Evolutionary conservation across 2,888 invertebrate species (phyloP).

Genomic region (Acleris emargana): DNA sequence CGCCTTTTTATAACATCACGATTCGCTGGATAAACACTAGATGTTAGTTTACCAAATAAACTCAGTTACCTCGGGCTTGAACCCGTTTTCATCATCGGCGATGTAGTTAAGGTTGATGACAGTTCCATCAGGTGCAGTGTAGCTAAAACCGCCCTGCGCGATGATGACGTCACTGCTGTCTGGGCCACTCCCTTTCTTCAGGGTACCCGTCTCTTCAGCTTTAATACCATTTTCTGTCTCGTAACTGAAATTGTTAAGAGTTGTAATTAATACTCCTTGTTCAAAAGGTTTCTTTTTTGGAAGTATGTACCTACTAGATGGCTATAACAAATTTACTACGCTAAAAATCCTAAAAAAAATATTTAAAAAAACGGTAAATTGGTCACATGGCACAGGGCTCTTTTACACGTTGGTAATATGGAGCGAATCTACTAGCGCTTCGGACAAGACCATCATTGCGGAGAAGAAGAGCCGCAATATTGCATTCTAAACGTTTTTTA

Average conservation of each 20-base stretch:
- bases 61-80: conserved; percentile 72
- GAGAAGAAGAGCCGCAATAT: too few relatives aligned
- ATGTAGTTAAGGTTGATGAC: conserved; percentile 87
- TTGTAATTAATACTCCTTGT: background rate
- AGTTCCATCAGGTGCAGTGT: conserved; percentile 88
- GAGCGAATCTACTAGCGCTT: too few relatives aligned
- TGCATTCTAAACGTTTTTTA: too few relatives aligned
- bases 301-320: too few relatives aligned
- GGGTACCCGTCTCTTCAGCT: conserved; percentile 89
- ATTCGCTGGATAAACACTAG: background rate
- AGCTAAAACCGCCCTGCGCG: conserved; percentile 86
- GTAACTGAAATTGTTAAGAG: conserved; percentile 78
- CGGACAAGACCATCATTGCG: too few relatives aligned
- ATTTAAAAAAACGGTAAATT: too few relatives aligned
- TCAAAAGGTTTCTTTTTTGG: too few relatives aligned
- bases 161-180: conserved; percentile 87
- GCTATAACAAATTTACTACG: too few relatives aligned
- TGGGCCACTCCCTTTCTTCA: conserved; percentile 88
- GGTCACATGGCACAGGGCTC: too few relatives aligned
- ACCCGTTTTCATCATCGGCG: conserved; percentile 89
- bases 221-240: conserved; percentile 93
- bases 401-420: too few relatives aligned
- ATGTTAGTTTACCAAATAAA: conserved; percentile 1
- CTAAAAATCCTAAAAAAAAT: too few relatives aligned
- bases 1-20: too few relatives aligned